Evolutionary conservation across 2,888 invertebrate genomes (phyloP).

Genomic region (Pristionchus maxplancki): DNA sequence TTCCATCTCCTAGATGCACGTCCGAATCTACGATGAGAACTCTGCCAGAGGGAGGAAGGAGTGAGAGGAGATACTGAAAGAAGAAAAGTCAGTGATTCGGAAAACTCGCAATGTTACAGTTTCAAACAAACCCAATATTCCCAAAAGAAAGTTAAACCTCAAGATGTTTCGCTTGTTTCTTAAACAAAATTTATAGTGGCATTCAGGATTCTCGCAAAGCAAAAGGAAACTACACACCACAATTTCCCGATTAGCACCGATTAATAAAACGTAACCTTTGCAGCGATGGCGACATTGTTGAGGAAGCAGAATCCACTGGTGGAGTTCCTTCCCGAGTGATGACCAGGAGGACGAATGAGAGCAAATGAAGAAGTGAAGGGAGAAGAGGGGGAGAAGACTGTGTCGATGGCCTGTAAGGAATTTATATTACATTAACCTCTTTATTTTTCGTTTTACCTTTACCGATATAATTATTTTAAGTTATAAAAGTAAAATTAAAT

Average conservation of each 20-base stretch:
- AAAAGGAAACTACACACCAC: too few relatives aligned
- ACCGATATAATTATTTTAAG: background rate
- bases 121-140: too few relatives aligned
- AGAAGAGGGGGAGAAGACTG: background rate
- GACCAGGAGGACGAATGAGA: slow-evolving; percentile 47
- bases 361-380: slow-evolving; percentile 17
- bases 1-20: slow-evolving; percentile 73
- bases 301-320: slow-evolving; percentile 94
- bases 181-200: too few relatives aligned
- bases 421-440: background rate
- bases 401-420: slow-evolving; percentile 40
- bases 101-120: too few relatives aligned
- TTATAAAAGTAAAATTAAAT: too few relatives aligned
- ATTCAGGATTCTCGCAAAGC: too few relatives aligned
- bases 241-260: too few relatives aligned
- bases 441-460: background rate
- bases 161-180: too few relatives aligned
- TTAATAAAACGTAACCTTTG: too few relatives aligned
- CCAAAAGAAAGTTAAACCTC: too few relatives aligned
- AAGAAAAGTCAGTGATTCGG: background rate
- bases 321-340: background rate
- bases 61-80: slow-evolving; percentile 3
- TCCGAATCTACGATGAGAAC: slow-evolving; percentile 97
- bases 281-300: slow-evolving; percentile 96
- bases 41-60: slow-evolving; percentile 77